Base-by-base conservation (phyloP, 2,888 invertebrate genomes). In the Crioceris asparagi region DNA sequence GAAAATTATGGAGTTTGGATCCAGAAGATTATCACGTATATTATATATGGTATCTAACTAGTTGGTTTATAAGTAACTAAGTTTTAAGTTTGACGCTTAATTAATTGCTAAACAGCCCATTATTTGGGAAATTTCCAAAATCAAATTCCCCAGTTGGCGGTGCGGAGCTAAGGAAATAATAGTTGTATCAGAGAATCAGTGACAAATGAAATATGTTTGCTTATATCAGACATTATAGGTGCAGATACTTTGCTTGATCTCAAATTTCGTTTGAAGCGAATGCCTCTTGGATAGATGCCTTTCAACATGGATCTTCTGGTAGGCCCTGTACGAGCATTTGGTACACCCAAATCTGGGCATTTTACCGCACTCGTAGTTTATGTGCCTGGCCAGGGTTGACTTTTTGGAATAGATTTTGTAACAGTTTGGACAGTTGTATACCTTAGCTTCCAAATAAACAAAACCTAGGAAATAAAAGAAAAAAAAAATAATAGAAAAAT, bases 281-380 rank as follows among this genome's bases (percentile, higher is more conserved):
- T 61, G 61, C 38, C 56, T 56, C 29, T 54, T 45, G n/a, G 52
- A 50, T 8, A 61, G 46, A 36, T 57, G 57, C 5, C 55, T 43
- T 33, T 56, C 53, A n/a, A 57, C 57, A 41, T 57, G 57, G 1
- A 53, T 55, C 35, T 56, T 57, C 41, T 57, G 57, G 40, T 55
- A 55, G 4, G 55, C 57, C 35, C 55, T 44, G 42, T 57, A 57
- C 2, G 50, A 44, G 33, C 57, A 57, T 12, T 48, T 49, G 10
- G 55, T 51, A 40, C 61, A 62, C 21, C 53, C 53, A 37, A 61
- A 60, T 32, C 54, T 49, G 1, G 61, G 60, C 36, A 54, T 37
- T 38, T 57, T 56, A 6, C 55, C 55, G 41, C 59, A 60, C 35
- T 59, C 57, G 48, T 59, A 60, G 39, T 57, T 59, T 38, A 56